Evolutionary conservation across 2,888 invertebrate species (phyloP), one percentile per base, ranked within the genome.

Genomic region (Crematogaster levior): DNA sequence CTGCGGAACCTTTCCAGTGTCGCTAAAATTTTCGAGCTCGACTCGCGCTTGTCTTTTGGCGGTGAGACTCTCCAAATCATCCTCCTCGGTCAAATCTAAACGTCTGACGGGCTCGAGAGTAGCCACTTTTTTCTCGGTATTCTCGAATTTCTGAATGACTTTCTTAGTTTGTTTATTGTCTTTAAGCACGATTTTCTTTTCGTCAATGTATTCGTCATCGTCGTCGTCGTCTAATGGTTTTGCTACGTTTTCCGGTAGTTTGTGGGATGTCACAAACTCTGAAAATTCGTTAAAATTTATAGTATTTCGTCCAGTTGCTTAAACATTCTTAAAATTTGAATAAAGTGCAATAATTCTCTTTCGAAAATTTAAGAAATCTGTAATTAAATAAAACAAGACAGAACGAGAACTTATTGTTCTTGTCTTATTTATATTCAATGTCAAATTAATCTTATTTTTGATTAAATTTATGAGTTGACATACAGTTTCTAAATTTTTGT

Each of bases 171-270:
- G 84, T 61, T 91, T 93, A 27, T 79, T 85, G 48, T 88, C 87
- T 70, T 87, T 89, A 40, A 74, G 27, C 10, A 65, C n/a, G 60
- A 86, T 72, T 87, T 84, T 89, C 51, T 87, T 89, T 77, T 89
- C 91, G 72, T 90, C 90, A 81, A 92, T 89, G 56, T 92, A 93
- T 40, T 93, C 93, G 21, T 94, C 93, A 27, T 94, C 93, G 3
- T 93, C 86, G 3, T 94, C 93, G 3, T 93, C 86, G 3, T 93
- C 90, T 56, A 82, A 83, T 61, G 92, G 91, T 77, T 93, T 94
- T 3, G 93, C 93, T n/a, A 95, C 81, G n/a, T 92, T 92, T 24
- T 94, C 95, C 0, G 96, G 96, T 87, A 97, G 95, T 94, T 97
- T 97, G 92, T 97, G 97, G 2, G 97, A 95, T 43, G 70, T 43